Evolutionary conservation across 2,113 vertebrate species (phyloP).

Genomic region (Phasianus colchicus): DNA sequence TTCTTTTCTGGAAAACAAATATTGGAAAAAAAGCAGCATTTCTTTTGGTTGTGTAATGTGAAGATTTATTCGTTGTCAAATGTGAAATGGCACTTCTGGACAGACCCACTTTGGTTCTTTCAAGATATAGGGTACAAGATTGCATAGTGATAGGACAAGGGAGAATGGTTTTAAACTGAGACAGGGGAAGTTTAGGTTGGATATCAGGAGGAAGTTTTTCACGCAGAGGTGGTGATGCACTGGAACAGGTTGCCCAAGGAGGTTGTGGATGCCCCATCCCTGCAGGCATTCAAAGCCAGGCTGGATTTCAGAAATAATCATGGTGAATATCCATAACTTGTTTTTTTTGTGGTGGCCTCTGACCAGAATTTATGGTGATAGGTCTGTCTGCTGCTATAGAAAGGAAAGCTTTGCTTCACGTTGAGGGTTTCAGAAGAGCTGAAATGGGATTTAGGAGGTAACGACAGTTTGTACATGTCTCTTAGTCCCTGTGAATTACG

Average conservation of each 20-base stretch:
- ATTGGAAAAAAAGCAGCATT: slow-evolving; percentile 50
- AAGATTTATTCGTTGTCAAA: not conserved
- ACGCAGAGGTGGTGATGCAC: too few relatives aligned
- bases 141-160: too few relatives aligned
- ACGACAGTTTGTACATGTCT: not conserved
- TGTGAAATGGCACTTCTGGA: not conserved
- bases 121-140: not conserved
- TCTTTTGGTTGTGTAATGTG: not conserved
- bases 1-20: slow-evolving; percentile 38
- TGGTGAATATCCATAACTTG: not conserved
- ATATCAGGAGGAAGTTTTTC: too few relatives aligned
- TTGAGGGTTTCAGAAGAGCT: not conserved
- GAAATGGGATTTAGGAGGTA: not conserved
- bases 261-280: too few relatives aligned
- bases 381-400: not conserved
- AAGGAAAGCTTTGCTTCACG: not conserved
- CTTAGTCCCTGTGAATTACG: not conserved
- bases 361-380: not conserved
- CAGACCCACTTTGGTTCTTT: not conserved
- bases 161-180: too few relatives aligned
- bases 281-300: too few relatives aligned
- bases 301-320: not conserved
- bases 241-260: too few relatives aligned
- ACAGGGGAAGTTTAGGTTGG: too few relatives aligned
- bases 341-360: not conserved